Evolutionary conservation across 2,797 vertebrate species (phyloP).

Genomic region (Fratercula arctica): DNA sequence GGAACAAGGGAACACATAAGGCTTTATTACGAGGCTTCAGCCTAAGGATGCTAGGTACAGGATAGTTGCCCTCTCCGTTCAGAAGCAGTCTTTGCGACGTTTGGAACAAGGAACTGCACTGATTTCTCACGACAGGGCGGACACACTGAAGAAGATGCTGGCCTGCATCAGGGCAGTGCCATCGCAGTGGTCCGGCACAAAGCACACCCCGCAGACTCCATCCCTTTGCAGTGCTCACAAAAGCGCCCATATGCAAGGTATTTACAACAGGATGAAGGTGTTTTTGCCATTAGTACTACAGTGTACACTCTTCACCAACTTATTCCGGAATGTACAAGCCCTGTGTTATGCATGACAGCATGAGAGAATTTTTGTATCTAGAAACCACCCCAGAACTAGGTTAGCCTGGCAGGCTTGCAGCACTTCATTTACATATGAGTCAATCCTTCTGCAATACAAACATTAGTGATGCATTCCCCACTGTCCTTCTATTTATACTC

Average conservation of each 20-base stretch:
- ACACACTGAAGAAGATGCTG: background rate
- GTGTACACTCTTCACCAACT: background rate
- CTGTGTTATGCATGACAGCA: background rate
- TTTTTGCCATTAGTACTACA: background rate
- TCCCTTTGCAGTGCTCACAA: fast-evolving
- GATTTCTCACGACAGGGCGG: background rate
- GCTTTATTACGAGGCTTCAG: background rate
- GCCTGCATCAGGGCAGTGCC: background rate
- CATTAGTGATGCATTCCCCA: constrained; percentile 60
- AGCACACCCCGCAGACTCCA: background rate
- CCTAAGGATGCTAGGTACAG: background rate
- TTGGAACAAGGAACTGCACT: background rate
- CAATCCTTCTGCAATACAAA: constrained; percentile 68
- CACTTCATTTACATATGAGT: constrained; percentile 68
- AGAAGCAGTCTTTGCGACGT: background rate
- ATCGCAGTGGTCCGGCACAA: background rate
- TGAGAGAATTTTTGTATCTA: background rate
- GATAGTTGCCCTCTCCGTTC: fast-evolving
- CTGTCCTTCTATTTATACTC: constrained; percentile 70
- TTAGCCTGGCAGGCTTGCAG: constrained; percentile 59
- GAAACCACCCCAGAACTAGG: constrained; percentile 61
- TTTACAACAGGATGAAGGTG: background rate
- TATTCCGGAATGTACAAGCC: background rate
- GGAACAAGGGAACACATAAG: background rate
- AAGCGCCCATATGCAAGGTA: fast-evolving